phyloP scores from a whole-genome alignment of 1,140 invertebrate species.

The Cydia pomonella region DNA sequence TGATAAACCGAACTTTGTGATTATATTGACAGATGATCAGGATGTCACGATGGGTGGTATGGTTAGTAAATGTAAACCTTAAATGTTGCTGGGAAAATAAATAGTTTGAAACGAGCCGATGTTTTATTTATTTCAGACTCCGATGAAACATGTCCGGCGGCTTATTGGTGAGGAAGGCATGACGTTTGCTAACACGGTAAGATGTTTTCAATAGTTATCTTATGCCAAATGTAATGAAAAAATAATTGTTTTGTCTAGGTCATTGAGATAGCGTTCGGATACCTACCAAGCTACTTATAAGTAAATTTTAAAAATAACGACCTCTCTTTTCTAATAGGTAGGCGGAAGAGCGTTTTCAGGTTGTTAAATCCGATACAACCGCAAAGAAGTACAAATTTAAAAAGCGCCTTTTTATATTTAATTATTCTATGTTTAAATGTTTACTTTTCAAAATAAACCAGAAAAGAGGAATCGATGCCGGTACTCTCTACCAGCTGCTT shows the following conservation, averaged over 20 bases:
- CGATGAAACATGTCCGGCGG: slow-evolving; percentile 83
- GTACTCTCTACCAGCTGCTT: too few relatives aligned
- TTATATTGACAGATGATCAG: slow-evolving; percentile 93
- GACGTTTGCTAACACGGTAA: slow-evolving; percentile 88
- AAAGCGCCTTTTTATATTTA: too few relatives aligned
- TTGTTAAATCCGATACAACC: too few relatives aligned
- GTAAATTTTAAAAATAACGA: too few relatives aligned
- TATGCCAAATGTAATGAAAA: not conserved
- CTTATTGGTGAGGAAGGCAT: slow-evolving; percentile 84
- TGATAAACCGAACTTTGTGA: slow-evolving; percentile 86
- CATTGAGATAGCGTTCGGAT: too few relatives aligned
- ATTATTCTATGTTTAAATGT: too few relatives aligned
- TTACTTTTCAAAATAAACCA: too few relatives aligned
- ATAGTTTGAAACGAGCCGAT: slow-evolving; percentile 55
- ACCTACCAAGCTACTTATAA: too few relatives aligned
- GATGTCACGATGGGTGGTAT: slow-evolving; percentile 89
- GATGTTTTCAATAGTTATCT: slow-evolving; percentile 50
- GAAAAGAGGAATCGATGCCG: too few relatives aligned
- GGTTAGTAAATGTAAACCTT: slow-evolving; percentile 79
- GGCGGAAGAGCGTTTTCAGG: too few relatives aligned
- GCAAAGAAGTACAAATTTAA: too few relatives aligned
- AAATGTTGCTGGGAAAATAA: slow-evolving; percentile 55
- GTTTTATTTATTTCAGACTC: slow-evolving; percentile 82
- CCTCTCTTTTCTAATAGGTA: too few relatives aligned
- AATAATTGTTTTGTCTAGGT: slow-evolving; percentile 33